These are phyloP conservation scores for Echinometra lucunter DNA, from an alignment of 53 echinoderm and acorn worm species.

Conservation along the genomic window DNA sequence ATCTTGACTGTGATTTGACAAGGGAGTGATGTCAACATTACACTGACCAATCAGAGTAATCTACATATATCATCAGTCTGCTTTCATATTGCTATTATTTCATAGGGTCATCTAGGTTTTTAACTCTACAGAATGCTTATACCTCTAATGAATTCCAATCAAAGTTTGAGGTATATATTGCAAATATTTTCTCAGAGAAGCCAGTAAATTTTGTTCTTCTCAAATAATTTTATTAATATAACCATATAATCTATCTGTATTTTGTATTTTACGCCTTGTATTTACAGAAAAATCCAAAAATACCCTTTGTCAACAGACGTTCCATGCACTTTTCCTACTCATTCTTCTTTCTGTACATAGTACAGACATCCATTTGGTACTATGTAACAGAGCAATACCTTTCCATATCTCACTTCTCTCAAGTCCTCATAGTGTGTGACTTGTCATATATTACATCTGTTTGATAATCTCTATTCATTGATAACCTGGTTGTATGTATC, in stretches of 20 bases:
- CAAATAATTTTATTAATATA: conserved; percentile 49
- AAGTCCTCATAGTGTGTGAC: background rate
- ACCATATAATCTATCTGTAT: conserved; percentile 44
- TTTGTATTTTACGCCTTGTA: conserved; percentile 20
- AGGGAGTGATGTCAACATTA: background rate
- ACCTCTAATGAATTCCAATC: conserved; percentile 38
- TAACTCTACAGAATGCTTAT: conserved; percentile 6
- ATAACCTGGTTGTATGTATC: conserved; percentile 59
- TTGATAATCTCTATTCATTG: conserved; percentile 47
- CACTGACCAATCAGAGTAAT: background rate
- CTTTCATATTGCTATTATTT: conserved; percentile 6
- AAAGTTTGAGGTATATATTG: conserved; percentile 45
- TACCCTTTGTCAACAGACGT: conserved; percentile 13
- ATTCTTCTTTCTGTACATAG: background rate
- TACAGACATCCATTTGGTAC: background rate
- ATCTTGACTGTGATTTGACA: background rate
- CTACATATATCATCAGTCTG: background rate
- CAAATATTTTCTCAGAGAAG: background rate
- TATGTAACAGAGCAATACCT: background rate
- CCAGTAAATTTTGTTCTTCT: background rate
- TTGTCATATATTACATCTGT: conserved; percentile 56
- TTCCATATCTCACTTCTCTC: background rate
- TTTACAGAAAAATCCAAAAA: conserved; percentile 45
- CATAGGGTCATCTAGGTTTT: background rate
- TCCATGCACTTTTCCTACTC: background rate